Evolutionary conservation across 2,113 vertebrate genomes (phyloP).

Genomic region (Protomyctophum bolini): DNA sequence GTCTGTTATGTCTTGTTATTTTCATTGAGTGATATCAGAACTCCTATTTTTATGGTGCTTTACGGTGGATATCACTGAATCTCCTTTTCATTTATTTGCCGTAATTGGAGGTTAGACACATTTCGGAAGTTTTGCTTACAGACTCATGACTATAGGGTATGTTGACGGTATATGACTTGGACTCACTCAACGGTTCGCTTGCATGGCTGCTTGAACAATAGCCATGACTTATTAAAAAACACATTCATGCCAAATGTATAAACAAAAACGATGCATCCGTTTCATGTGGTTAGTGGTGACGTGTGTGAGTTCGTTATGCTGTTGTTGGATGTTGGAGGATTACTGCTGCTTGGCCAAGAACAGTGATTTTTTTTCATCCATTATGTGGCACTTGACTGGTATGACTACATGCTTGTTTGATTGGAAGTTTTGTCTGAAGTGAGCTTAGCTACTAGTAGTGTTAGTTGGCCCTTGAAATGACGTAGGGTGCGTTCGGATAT

Average conservation of each 20-base stretch:
- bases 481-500: too few species aligned
- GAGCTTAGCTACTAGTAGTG: not conserved
- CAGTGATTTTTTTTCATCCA: not conserved
- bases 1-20: not conserved
- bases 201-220: too few species aligned
- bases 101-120: not conserved
- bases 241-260: not conserved
- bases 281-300: slow-evolving; percentile 4
- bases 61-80: not conserved
- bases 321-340: not conserved
- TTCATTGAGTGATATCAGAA: not conserved
- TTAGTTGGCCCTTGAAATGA: not conserved
- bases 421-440: slow-evolving; percentile 4
- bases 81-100: not conserved
- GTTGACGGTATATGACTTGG: too few species aligned
- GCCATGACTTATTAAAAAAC: too few species aligned
- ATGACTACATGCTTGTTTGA: slow-evolving; percentile 14
- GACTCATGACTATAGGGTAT: not conserved
- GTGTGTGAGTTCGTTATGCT: not conserved
- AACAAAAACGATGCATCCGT: not conserved
- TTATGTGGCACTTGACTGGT: not conserved
- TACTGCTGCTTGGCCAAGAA: slow-evolving; percentile 25
- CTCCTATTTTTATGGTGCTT: not conserved
- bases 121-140: not conserved
- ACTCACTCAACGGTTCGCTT: too few species aligned